phyloP scores from a whole-genome alignment of 2,113 vertebrate species.

The Hypomesus transpacificus region DNA sequence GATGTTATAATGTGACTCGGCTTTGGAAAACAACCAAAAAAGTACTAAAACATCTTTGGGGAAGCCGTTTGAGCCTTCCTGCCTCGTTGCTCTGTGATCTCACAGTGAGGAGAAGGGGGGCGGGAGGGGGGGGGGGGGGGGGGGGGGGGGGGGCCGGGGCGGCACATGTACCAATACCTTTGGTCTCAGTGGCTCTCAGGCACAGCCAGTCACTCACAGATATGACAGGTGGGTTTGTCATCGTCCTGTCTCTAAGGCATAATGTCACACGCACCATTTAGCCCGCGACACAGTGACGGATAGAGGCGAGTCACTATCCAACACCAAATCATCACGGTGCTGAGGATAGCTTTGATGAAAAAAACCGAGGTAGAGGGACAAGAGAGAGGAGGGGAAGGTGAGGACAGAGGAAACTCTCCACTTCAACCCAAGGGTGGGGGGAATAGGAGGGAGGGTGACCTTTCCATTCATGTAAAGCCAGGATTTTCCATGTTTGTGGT shows the following conservation, averaged over 20 bases:
- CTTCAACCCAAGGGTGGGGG: constrained; percentile 2
- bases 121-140: not conserved
- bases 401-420: not conserved
- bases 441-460: not conserved
- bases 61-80: not conserved
- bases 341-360: constrained; percentile 32
- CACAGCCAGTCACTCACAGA: constrained; percentile 27
- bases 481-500: constrained; percentile 36
- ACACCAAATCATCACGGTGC: constrained; percentile 14
- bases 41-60: not conserved
- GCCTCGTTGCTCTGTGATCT: too few relatives aligned
- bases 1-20: not conserved
- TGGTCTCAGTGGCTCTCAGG: constrained; percentile 8
- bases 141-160: not conserved
- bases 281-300: constrained; percentile 45
- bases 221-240: constrained; percentile 38
- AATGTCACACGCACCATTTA: constrained; percentile 57
- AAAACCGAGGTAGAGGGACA: constrained; percentile 19
- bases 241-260: constrained; percentile 26
- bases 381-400: constrained; percentile 5
- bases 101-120: not conserved
- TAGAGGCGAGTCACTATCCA: constrained; percentile 26
- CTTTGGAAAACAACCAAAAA: not conserved
- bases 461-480: not conserved
- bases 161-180: not conserved